Evolutionary conservation across 2,888 invertebrate species (phyloP).

Genomic region (Litoditis marina): DNA sequence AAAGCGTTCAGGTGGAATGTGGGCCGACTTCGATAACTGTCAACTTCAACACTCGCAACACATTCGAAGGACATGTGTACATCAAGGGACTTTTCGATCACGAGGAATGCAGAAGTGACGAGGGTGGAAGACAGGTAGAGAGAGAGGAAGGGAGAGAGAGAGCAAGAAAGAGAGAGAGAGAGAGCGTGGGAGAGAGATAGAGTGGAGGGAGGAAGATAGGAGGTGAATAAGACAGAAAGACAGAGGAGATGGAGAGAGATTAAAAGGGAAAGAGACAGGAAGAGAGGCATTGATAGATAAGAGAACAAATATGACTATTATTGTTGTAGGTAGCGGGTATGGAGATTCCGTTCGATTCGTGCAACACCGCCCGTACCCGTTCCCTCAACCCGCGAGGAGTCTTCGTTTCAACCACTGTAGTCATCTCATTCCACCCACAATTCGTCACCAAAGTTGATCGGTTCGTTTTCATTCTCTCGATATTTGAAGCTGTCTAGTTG

Average conservation of each 20-base stretch:
- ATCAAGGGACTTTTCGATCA: conserved; percentile 52
- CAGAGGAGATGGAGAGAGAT: background rate
- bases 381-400: conserved; percentile 61
- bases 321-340: conserved; percentile 54
- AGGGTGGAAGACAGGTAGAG: conserved; percentile 43
- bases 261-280: background rate
- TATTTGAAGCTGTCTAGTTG: background rate
- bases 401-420: conserved; percentile 60
- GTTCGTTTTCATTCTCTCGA: conserved; percentile 10
- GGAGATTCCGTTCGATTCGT: conserved; percentile 56
- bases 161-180: no score
- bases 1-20: conserved; percentile 58
- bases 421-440: conserved; percentile 62
- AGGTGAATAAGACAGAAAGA: background rate
- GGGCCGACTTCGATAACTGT: conserved; percentile 58
- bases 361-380: conserved; percentile 51
- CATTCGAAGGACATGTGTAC: conserved; percentile 52
- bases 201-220: no score
- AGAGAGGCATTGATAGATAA: no score
- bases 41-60: conserved; percentile 50
- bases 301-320: background rate
- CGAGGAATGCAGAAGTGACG: conserved; percentile 37
- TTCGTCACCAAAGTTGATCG: conserved; percentile 58
- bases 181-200: no score
- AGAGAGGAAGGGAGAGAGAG: no score